These are phyloP conservation scores for Sus scrofa DNA, from an alignment of 2,113 vertebrate species.

Conservation along the genomic window T2T-Sscrofa CM000825.6:76078001-76078500, in stretches of 20 bases:
- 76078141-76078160: background rate
- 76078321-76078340: background rate
- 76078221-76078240: background rate
- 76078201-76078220: background rate
- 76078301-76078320: background rate
- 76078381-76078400: background rate
- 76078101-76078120: background rate
- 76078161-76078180: background rate
- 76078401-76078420: too few relatives aligned
- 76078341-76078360: background rate
- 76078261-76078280: background rate
- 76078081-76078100: background rate
- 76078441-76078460: too few relatives aligned
- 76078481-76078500: too few relatives aligned
- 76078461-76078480: too few relatives aligned
- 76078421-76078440: too few relatives aligned
- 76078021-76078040: background rate
- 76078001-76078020: background rate
- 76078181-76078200: background rate
- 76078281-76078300: background rate
- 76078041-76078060: background rate
- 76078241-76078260: background rate
- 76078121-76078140: slow-evolving; percentile 22
- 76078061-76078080: background rate
- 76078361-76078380: background rate